Base-by-base conservation (phyloP, 2,888 invertebrate species). In the Heliconius hortense region DNA sequence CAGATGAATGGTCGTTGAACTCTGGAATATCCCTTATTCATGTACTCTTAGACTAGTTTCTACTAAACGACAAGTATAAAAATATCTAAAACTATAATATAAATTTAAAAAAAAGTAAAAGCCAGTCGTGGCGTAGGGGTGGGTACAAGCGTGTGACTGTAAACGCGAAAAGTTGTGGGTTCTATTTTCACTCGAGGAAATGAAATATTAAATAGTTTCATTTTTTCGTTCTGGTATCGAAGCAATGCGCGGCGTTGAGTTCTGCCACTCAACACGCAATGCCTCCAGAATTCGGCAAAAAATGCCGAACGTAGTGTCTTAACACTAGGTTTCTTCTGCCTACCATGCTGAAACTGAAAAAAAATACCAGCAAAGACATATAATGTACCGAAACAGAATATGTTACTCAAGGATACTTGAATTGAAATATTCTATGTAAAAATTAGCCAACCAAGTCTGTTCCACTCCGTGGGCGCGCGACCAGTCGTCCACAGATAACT, bases 401-500 rank as follows among this genome's bases (percentile, higher is more conserved):
- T 35, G 8, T 35, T 35, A 35, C 8, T 35, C 8, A 35, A 35
- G 8, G 31, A 8, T 64, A 64, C 24, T 13, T 39, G 13, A 39
- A 62, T 13, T 39, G 13, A 39, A 62, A n/a, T 11, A 13, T 60
- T 66, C 24, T 24, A 39, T 66, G 15, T 39, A 66, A 39, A 31
- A 69, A 26, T 2, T 11, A 43, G 43, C 21, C 59, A 39, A 28
- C 2, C 26, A 68, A 68, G n/a, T 53, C 60, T 31, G 71, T 67
- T 70, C 59, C 78, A 72, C 15, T 39, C 66, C 8, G 18, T 43
- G 72, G 72, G 43, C 69, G 59, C 69, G 59, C 69, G 66, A 18
- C 48, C 48, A 48, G 48, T 39, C 75, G 74, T 73, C 68, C 73
- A 75, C 77, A 77, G 80, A 78, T 68, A 76, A 76, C 78, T 75